A percentile compares a stretch with the other conserved stretches of the same genome.
These are phyloP conservation scores for Ictalurus furcatus DNA, from an alignment of 2,113 vertebrate genomes.

Conservation along the genomic window DNA sequence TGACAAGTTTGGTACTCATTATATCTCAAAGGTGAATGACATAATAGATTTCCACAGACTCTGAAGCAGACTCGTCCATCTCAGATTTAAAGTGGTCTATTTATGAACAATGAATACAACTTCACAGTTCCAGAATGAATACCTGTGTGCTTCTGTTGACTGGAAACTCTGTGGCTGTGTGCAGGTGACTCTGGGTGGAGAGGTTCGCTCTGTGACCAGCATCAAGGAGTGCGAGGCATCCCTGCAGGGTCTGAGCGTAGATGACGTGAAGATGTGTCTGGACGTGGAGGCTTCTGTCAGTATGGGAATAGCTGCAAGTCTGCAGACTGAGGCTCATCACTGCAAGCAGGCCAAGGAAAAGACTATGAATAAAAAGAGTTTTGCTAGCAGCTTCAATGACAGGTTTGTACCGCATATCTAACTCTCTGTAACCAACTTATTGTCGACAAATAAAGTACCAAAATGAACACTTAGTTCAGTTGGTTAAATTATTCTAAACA, in stretches of 20 bases:
- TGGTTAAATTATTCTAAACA: background rate
- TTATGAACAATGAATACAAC: background rate
- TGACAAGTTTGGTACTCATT: constrained; percentile 76
- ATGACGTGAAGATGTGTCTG: constrained; percentile 77
- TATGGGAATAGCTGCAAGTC: background rate
- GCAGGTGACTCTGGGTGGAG: constrained; percentile 78
- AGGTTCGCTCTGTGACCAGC: constrained; percentile 74
- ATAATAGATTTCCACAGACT: background rate
- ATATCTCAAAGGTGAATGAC: constrained; percentile 68
- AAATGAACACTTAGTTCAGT: background rate
- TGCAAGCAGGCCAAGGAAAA: constrained; percentile 62
- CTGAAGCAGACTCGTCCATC: no score
- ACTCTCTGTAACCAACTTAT: no score
- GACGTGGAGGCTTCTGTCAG: constrained; percentile 67
- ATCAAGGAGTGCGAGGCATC: constrained; percentile 74
- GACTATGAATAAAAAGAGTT: constrained; percentile 59
- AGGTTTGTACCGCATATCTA: constrained; percentile 55
- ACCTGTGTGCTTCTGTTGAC: no score
- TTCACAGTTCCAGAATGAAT: background rate
- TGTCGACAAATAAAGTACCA: no score
- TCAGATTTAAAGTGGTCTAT: no score
- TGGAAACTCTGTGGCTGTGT: no score
- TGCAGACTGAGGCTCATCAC: constrained; percentile 48
- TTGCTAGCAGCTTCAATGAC: constrained; percentile 75
- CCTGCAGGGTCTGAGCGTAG: constrained; percentile 67